Percentiles rank a stretch among this genome's conserved stretches.
Conservation (phyloP, 2,113 vertebrate genomes). For the Emydocephalus ijimae region DNA sequence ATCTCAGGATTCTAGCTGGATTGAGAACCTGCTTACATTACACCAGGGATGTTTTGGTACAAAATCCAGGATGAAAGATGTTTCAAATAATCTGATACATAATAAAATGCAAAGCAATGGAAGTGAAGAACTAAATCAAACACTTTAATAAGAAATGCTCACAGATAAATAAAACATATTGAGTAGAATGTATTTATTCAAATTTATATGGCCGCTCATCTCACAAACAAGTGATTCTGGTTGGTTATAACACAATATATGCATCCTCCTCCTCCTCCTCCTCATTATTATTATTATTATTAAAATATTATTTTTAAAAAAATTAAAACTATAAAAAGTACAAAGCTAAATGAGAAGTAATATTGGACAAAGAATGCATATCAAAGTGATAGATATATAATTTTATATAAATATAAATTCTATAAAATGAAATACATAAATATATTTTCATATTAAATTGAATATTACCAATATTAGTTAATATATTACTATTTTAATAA, state of each 20-base stretch:
- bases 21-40: neutral
- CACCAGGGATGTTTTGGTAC: neutral
- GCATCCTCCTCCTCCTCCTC: too few relatives aligned
- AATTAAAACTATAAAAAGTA: neutral
- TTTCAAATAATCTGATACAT: neutral
- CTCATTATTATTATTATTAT: neutral
- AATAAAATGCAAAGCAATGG: neutral
- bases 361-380: neutral
- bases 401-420: neutral
- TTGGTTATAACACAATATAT: neutral
- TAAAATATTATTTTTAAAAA: neutral
- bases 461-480: neutral
- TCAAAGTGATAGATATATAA: neutral
- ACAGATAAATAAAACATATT: neutral
- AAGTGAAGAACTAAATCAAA: neutral
- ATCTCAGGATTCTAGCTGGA: neutral
- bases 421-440: neutral
- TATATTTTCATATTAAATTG: neutral
- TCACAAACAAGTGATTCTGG: neutral
- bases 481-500: neutral
- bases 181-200: neutral
- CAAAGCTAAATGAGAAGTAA: neutral
- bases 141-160: neutral
- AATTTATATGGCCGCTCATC: neutral
- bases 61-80: neutral